Evolutionary conservation across 1,140 invertebrate genomes (phyloP).

Genomic region (Aphelinus atriplicis): DNA sequence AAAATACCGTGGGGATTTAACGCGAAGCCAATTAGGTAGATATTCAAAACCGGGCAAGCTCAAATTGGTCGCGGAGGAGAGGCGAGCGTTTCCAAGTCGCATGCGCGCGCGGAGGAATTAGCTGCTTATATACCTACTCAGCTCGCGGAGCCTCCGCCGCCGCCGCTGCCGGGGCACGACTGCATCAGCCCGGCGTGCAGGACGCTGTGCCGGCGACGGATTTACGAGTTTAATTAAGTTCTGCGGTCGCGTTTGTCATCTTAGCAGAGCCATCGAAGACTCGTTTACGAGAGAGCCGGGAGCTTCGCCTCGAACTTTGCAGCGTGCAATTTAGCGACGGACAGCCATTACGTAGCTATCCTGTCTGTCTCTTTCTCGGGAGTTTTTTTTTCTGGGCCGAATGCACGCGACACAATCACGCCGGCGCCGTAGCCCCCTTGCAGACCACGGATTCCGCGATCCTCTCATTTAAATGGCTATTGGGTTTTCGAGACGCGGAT

Average conservation of each 20-base stretch:
- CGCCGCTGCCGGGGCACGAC: too few species aligned
- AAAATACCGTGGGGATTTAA: too few species aligned
- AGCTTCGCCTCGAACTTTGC: not conserved
- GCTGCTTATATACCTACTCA: too few species aligned
- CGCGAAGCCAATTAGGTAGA: too few species aligned
- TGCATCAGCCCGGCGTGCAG: not conserved
- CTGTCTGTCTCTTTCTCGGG: too few species aligned
- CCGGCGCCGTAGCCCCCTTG: not conserved
- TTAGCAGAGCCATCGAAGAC: constrained; percentile 55
- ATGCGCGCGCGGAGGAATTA: too few species aligned
- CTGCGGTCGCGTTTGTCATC: constrained; percentile 63
- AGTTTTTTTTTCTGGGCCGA: not conserved
- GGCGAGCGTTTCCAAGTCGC: too few species aligned
- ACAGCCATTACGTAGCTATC: not conserved
- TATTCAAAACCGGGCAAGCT: too few species aligned
- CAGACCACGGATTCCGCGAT: too few species aligned
- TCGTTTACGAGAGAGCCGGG: constrained; percentile 50
- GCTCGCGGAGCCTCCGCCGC: not conserved
- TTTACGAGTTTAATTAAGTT: constrained; percentile 65
- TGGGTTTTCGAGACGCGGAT: too few species aligned
- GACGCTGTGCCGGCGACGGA: constrained; percentile 42
- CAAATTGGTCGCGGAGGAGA: too few species aligned
- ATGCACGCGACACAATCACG: constrained; percentile 4
- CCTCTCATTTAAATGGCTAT: too few species aligned
- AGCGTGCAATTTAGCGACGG: constrained; percentile 24